Evolutionary conservation across 2,888 invertebrate genomes (phyloP), one percentile per base, ranked within the genome.

Genomic region (Temnothorax unifasciatus): DNA sequence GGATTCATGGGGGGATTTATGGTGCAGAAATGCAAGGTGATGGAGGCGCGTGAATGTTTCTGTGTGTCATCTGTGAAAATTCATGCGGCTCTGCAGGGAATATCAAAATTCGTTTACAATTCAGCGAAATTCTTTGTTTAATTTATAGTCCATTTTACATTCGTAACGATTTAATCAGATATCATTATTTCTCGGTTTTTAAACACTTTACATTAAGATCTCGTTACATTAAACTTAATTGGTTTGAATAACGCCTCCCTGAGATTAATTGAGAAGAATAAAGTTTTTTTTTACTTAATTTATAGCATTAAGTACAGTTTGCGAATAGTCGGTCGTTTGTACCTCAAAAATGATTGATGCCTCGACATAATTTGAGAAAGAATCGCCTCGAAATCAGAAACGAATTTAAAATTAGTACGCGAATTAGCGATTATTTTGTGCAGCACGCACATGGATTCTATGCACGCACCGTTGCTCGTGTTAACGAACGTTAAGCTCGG

Each of bases 1-100:
- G 59, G 79, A 81, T 81, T 81, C 71, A 81, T 81, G 73, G 18
- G 38, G 38, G 59, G 73, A 81, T 81, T 81, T 81, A 81, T 81
- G 73, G 47, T 50, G 79, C 79, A 81, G 79, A 81, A 81, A 81
- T 73, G 73, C 79, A 69, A 47, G 44, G 21, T 54, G 44, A 38
- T 38, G 47, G 54, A 38, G 47, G 59, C 13, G 59, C 47, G 41
- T n/a, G 59, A 34, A 71, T 47, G 59, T 68, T 68, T 68, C 41
- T 38, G 44, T 29, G n/a, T 77, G 25, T 68, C 29, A 50, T 57
- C 77, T 50, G 63, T 76, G 75, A 64, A 76, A 76, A 76, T 76
- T 76, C 75, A 50, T 29, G 57, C 54, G 6, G n/a, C 34, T 76
- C 64, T 41, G n/a, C 13, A 13, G 29, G 11, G 13, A 34, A 64